Base-by-base conservation (phyloP, 2,888 invertebrate species). In the Auanema sp. region DNA sequence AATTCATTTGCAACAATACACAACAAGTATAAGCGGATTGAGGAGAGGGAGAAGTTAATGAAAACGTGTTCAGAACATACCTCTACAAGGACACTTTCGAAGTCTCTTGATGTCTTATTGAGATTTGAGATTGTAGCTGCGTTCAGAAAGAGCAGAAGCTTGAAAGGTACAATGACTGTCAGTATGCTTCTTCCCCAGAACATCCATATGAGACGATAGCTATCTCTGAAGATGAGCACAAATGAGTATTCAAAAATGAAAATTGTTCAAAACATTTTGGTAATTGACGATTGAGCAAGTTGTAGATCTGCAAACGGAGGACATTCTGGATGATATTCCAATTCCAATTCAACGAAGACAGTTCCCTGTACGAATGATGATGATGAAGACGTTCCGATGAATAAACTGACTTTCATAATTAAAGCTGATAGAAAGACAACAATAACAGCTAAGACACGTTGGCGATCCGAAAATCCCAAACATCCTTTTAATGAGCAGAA, bases 101-200 rank as follows among this genome's bases (percentile, higher is more conserved):
- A 68, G 18, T 69, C 69, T 21, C 67, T 70, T 16, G 54, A 42
- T 11, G 67, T 50, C 33, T 65, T 68, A 55, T 65, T 67, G 25
- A 71, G 53, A 49, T 72, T 72, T 2, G 60, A 25, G 11, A 76
- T 66, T 0, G 75, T 73, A 4, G 66, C 55, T 2, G 59, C 64
- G 43, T 76, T 75, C 47, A 76, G 67, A n/a, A 73, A 52, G 3
- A 75, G 65, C 10, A 78, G 67, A 1, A 72, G 65, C 6, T 68
- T 59, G 50, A 78, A 78, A 0, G 78, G 78, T 18, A 73, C 55
- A 49, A 77, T 73, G n/a, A 77, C 75, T 49, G 74, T 75, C 67
- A 77, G 70, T 11, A 78, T 62, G 43, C 68, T 69, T 2, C 77
- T 68, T 60, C 69, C 69, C 70, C 72, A 75, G 64, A 77, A 75